These are phyloP conservation scores for Tenthredo livida DNA, from an alignment of 2,888 invertebrate genomes.

Conservation along the genomic window DNA sequence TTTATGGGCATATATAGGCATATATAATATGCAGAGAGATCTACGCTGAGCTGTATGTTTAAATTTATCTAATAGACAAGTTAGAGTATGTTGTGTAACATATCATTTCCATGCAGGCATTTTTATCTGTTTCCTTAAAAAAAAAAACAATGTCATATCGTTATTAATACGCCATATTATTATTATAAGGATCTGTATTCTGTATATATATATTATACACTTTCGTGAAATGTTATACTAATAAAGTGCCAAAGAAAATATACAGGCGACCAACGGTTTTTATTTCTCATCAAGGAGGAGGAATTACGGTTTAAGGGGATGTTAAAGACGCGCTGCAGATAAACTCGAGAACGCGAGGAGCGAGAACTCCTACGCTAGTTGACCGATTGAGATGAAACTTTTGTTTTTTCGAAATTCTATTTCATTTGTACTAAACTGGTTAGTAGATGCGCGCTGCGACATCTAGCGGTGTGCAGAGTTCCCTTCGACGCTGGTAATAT, in stretches of 20 bases:
- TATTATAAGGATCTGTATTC: constrained; percentile 71
- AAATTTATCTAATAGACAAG: neutral
- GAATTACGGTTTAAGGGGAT: neutral
- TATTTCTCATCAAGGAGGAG: neutral
- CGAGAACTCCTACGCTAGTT: no score
- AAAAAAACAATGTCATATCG: constrained; percentile 52
- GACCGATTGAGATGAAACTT: no score
- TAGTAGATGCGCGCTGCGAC: no score
- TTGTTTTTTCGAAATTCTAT: no score
- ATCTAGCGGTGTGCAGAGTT: no score
- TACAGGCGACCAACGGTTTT: neutral
- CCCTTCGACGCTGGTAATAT: no score
- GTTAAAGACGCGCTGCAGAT: no score
- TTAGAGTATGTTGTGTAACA: constrained; percentile 13
- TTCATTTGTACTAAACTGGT: no score
- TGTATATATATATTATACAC: constrained; percentile 56
- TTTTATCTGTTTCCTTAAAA: constrained; percentile 54
- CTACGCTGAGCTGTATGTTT: neutral
- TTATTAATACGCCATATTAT: constrained; percentile 69
- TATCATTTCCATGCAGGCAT: constrained; percentile 65
- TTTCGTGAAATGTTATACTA: constrained; percentile 61
- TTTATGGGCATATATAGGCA: neutral
- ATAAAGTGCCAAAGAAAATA: constrained; percentile 77
- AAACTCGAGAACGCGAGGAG: no score
- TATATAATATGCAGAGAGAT: neutral